phyloP scores from a whole-genome alignment of 2,797 vertebrate genomes.

The Siniperca obscura region DNA sequence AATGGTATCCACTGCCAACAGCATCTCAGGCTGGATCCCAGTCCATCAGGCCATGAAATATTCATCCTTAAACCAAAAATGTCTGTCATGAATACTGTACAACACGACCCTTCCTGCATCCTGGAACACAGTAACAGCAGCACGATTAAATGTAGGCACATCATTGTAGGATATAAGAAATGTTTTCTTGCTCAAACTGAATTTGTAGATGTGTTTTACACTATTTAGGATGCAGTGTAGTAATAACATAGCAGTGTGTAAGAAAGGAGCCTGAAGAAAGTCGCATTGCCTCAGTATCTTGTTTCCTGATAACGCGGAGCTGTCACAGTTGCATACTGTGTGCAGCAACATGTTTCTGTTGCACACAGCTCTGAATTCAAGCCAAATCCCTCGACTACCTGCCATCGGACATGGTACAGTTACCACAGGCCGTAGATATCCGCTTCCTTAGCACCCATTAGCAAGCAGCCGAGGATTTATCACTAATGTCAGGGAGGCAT shows the following conservation, averaged over 20 bases:
- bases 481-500: conserved; percentile 79
- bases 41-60: conserved; percentile 81
- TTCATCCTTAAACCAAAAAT: conserved; percentile 77
- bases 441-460: conserved; percentile 74
- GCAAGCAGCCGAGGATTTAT: conserved; percentile 78
- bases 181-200: conserved; percentile 12
- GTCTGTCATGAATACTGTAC: conserved; percentile 72
- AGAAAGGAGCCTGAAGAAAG: conserved; percentile 29
- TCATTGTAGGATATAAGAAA: conserved; percentile 8
- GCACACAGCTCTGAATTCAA: conserved; percentile 49
- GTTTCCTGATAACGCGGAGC: conserved; percentile 57
- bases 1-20: conserved; percentile 67
- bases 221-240: conserved; percentile 29
- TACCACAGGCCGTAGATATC: conserved; percentile 64
- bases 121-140: conserved; percentile 32
- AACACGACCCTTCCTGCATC: conserved; percentile 38
- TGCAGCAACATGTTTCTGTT: conserved; percentile 60
- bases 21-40: conserved; percentile 62
- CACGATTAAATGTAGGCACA: conserved; percentile 3
- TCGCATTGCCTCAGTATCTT: conserved; percentile 43
- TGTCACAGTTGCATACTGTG: conserved; percentile 38
- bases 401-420: conserved; percentile 63
- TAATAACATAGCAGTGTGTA: conserved; percentile 21
- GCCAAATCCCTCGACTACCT: conserved; percentile 53
- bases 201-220: conserved; percentile 26